Evolutionary conservation across 2,113 vertebrate species (phyloP), one percentile per base, ranked within the genome.

Genomic region (Glaucidium brasilianum): DNA sequence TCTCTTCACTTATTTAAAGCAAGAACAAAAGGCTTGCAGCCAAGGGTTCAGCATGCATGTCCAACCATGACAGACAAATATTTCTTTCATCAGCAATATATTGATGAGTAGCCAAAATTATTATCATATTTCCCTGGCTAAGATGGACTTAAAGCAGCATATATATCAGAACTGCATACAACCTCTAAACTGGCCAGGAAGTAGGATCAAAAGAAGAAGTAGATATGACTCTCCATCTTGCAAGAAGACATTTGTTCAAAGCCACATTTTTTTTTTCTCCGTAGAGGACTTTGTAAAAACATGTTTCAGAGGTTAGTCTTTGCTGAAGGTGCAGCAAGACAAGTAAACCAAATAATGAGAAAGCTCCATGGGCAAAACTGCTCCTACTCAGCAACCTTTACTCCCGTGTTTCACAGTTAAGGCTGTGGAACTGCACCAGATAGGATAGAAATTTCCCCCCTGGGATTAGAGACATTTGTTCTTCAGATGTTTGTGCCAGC

Each of bases 381-480:
- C 30, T 68, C 3, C 6, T 77, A n/a, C 26, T 34, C 17, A 16
- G 27, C 64, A 85, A 43, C 14, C 14, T 91, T 68, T 15, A 34
- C 20, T 84, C 5, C 20, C 11, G 29, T 41, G 27, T 90, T 91
- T 75, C 87, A 89, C 25, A 68, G 58, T 79, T 39, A 72, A 11
- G 26, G 50, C 49, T 77, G 64, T 67, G 69, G 50, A 80, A 41
- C 68, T 91, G 68, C 52, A 71, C 30, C 63, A 86, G 77, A 87
- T 80, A 47, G 83, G 47, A 91, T 45, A 22, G 77, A 92, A 95
- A 68, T 71, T 39, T 53, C 43, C 69, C 87, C 43, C 35, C 74
- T n/a, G 69, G 58, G 69, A 85, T 63, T 67, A 92, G n/a, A 89
- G 30, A 64, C 84, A 68, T 92, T 92, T 95, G 90, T 50, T 84